Evolutionary conservation across 2,888 invertebrate genomes (phyloP).

Genomic region (Ditula angustiorana): DNA sequence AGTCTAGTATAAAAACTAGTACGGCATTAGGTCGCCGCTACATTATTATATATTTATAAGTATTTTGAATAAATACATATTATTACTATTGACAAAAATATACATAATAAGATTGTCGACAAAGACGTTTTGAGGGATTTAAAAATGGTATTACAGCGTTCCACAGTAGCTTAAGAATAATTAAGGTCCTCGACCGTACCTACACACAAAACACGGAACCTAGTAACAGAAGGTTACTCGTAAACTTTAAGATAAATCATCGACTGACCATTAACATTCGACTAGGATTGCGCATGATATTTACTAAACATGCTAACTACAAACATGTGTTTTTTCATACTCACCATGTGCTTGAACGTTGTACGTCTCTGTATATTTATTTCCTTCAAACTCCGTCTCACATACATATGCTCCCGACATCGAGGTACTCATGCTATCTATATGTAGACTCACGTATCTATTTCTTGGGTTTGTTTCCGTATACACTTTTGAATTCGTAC

Average conservation of each 20-base stretch:
- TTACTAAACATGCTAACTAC: too few relatives aligned
- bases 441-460: constrained; percentile 59
- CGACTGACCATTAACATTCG: background rate
- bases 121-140: background rate
- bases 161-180: too few relatives aligned
- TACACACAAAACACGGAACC: too few relatives aligned
- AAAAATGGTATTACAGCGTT: background rate
- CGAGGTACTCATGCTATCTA: constrained; percentile 61
- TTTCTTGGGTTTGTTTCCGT: constrained; percentile 47
- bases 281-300: background rate
- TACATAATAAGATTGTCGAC: background rate
- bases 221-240: too few relatives aligned
- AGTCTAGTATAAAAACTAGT: too few relatives aligned
- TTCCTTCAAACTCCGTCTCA: constrained; percentile 56
- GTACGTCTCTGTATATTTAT: constrained; percentile 51
- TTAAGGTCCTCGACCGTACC: too few relatives aligned
- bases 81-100: too few relatives aligned
- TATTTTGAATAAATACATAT: too few relatives aligned
- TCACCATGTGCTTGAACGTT: constrained; percentile 68
- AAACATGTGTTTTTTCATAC: constrained; percentile 44
- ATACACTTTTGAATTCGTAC: constrained; percentile 67
- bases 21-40: too few relatives aligned
- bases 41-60: too few relatives aligned
- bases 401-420: constrained; percentile 71
- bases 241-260: background rate